Evolutionary conservation across 2,797 vertebrate genomes (phyloP).

Genomic region (Emys orbicularis): DNA sequence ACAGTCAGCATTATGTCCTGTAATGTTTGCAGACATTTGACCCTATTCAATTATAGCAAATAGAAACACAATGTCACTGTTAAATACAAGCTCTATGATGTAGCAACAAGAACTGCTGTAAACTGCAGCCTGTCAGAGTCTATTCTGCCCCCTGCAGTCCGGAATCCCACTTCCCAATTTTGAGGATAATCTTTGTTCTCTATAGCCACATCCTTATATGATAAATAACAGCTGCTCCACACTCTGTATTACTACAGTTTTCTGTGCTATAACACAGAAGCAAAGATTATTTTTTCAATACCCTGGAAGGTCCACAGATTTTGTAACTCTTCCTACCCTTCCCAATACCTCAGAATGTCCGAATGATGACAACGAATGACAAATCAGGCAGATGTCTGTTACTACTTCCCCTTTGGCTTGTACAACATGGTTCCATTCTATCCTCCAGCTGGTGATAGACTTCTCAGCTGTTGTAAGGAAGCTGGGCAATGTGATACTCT

Average conservation of each 20-base stretch:
- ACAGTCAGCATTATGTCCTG: neutral
- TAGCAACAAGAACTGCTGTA: fast-evolving
- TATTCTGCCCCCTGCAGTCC: fast-evolving
- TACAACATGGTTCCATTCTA: neutral
- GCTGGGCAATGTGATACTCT: neutral
- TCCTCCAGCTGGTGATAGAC: neutral
- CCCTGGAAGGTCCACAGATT: neutral
- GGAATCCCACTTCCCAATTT: fast-evolving
- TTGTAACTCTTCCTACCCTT: neutral
- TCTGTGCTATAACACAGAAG: neutral
- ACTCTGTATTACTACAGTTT: neutral
- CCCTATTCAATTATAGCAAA: neutral
- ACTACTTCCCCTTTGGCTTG: neutral
- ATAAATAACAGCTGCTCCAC: neutral
- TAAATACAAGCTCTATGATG: too few relatives aligned
- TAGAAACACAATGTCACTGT: too few relatives aligned
- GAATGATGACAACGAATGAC: neutral
- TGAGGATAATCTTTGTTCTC: fast-evolving
- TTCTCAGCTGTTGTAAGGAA: neutral
- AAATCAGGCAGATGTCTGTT: neutral
- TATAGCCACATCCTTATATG: neutral
- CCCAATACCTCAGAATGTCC: neutral
- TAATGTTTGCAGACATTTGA: fast-evolving
- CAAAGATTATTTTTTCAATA: neutral
- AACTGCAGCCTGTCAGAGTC: fast-evolving